Conservation (phyloP, 2,888 invertebrate genomes). For the Leucoptera coffeella region DNA sequence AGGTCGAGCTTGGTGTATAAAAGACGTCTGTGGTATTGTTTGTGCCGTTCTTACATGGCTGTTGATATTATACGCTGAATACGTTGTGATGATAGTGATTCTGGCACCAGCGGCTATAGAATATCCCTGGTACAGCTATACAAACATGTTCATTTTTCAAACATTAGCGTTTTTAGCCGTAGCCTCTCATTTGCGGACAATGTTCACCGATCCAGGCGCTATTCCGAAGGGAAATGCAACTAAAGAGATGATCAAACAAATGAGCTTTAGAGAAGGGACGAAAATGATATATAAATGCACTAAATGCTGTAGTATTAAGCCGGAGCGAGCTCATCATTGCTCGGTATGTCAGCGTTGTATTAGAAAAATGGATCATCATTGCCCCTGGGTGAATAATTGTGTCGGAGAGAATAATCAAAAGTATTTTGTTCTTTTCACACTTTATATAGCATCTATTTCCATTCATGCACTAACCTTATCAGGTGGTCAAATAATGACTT, state of each 20-base stretch:
- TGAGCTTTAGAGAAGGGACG: constrained; percentile 89
- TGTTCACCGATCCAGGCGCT: constrained; percentile 94
- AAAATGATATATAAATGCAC: constrained; percentile 93
- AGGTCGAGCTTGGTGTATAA: no score
- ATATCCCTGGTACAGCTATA: constrained; percentile 74
- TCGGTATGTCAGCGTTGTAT: constrained; percentile 84
- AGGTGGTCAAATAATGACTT: constrained; percentile 88
- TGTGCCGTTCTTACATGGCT: constrained; percentile 89
- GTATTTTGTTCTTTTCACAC: constrained; percentile 96
- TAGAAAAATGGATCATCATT: constrained; percentile 60
- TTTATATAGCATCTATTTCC: constrained; percentile 97
- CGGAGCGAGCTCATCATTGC: constrained; percentile 93
- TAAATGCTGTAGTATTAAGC: constrained; percentile 94
- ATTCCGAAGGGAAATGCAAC: constrained; percentile 94
- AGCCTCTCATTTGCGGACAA: constrained; percentile 82
- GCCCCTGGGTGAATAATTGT: constrained; percentile 98
- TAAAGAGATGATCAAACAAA: constrained; percentile 89
- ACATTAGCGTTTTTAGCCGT: constrained; percentile 78
- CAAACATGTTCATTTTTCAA: constrained; percentile 84
- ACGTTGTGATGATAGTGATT: constrained; percentile 89
- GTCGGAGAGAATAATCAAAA: constrained; percentile 99
- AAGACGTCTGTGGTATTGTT: constrained; percentile 92
- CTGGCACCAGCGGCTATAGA: constrained; percentile 67
- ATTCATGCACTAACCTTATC: constrained; percentile 88
- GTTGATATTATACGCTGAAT: constrained; percentile 87